Conservation (phyloP, 1,140 invertebrate genomes). For the Ceratina australensis region DNA sequence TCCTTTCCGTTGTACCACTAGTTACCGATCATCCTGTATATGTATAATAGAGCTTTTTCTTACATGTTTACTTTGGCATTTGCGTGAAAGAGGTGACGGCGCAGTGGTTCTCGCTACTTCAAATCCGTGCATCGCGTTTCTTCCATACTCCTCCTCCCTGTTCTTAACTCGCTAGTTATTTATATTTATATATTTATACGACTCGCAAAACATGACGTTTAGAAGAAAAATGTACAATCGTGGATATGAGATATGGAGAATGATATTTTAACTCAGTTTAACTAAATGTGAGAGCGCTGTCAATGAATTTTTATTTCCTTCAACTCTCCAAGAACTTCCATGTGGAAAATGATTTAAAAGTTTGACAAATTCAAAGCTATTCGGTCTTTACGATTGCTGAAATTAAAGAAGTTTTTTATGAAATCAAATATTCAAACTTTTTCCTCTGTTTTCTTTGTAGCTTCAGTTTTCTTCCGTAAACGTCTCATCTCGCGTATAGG, state of each 20-base stretch:
- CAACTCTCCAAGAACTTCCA: too few relatives aligned
- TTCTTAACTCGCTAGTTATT: slow-evolving; percentile 24
- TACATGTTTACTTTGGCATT: slow-evolving; percentile 64
- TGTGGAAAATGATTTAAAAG: too few relatives aligned
- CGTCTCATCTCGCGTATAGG: not conserved
- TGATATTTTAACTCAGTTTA: too few relatives aligned
- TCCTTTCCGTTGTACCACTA: too few relatives aligned
- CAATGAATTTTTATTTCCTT: too few relatives aligned
- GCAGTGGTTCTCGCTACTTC: slow-evolving; percentile 53
- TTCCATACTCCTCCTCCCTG: not conserved
- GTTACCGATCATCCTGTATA: not conserved
- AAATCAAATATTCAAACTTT: not conserved
- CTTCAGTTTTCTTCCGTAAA: not conserved
- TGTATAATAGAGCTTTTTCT: slow-evolving; percentile 37
- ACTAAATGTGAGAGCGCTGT: too few relatives aligned
- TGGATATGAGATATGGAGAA: not conserved
- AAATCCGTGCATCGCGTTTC: slow-evolving; percentile 65
- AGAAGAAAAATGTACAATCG: not conserved
- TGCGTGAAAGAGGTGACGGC: slow-evolving; percentile 44
- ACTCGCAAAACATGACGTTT: not conserved
- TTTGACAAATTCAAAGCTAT: too few relatives aligned
- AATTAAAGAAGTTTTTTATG: too few relatives aligned
- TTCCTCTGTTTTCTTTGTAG: not conserved
- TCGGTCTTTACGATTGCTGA: too few relatives aligned
- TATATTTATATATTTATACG: slow-evolving; percentile 43